Evolutionary conservation across 23 tunicate species (phyloP), one percentile per base, ranked within the genome.

Genomic region (Botrylloides violaceus): DNA sequence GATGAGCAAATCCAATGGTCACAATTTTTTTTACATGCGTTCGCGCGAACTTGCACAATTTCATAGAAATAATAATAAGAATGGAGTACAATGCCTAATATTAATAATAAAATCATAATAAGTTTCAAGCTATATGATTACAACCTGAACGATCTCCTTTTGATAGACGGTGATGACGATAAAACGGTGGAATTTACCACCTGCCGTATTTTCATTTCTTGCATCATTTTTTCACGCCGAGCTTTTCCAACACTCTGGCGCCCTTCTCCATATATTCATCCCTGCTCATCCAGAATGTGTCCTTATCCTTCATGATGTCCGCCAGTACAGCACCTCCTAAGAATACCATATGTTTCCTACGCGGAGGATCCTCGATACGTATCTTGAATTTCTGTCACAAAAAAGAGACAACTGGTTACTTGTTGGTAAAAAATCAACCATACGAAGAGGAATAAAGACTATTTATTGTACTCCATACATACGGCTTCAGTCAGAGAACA

Each of bases 221-320:
- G 33, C 74, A 37, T 39, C 74, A 28, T 28, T 68, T 37, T 57
- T 88, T 88, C 22, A 88, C 87, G 22, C 97, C 97, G 4, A 95
- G 64, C 56, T 95, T 95, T 58, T 95, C 84, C 28, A 95, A 60
- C 21, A 89, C 94, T 7, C 96, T 72, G 36, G 92, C 58, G 9
- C 99, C 99, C 47, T 62, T 47, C 63, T 95, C 99, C 53, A 89
- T 76, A 55, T 95, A 95, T 37, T 95, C 99, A 27, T 70, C 75
- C 50, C 79, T 65, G 33, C 96, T 87, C 84, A 95, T 71, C 99
- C 99, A 95, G 81, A 94, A 94, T 59, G 76, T 62, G 1, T 90
- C 97, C 73, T 95, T 95, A 66, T 95, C 89, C 70, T 95, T 95
- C 99, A 95, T 95, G 39, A 95, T 95, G 78, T 95, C 99, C 30